Evolutionary conservation across 2,113 vertebrate genomes (phyloP), one percentile per base, ranked within the genome.

Genomic region (Python bivittatus): DNA sequence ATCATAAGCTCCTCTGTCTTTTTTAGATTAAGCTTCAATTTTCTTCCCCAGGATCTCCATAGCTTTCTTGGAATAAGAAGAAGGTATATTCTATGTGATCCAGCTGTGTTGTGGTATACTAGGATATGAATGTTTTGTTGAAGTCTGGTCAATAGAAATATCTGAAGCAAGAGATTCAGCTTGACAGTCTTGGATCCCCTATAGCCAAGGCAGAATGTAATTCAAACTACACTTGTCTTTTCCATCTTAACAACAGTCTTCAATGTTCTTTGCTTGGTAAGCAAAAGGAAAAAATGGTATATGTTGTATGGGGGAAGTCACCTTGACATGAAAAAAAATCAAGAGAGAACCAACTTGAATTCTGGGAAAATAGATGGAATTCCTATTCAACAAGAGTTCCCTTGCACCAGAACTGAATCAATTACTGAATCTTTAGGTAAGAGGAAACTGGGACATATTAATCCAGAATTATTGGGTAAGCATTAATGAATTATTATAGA

Each of bases 401-500:
- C 72, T 58, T 91, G 64, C 44, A 53, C 44, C 44, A 89, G 27
- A n/a, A 58, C 12, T 79, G 61, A 48, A 58, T 92, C 54, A 83
- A 72, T 79, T 57, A n/a, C 6, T 53, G 57, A 53, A 92, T n/a
- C 85, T 57, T 92, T 57, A 64, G 64, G 3, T 88, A 72, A 44
- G 52, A 79, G 27, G 86, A 79, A 72, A 88, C 8, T 33, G 44
- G 48, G 33, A 56, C 60, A 88, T 13, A 91, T 88, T 88, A 56
- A 87, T 72, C 91, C 13, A n/a, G 44, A 72, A 87, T 48, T 25
- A 25, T 3, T 79, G 38, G 8, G 61, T 58, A 13, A 12, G 42
- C n/a, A 57, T 48, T 44, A 88, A 88, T 88, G 20, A 42, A 88
- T 88, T 92, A 92, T 92, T 92, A 79, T 58, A 57, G 53, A 48